Evolutionary conservation across 2,113 vertebrate species (phyloP).

Genomic region (Taxidea taxus): DNA sequence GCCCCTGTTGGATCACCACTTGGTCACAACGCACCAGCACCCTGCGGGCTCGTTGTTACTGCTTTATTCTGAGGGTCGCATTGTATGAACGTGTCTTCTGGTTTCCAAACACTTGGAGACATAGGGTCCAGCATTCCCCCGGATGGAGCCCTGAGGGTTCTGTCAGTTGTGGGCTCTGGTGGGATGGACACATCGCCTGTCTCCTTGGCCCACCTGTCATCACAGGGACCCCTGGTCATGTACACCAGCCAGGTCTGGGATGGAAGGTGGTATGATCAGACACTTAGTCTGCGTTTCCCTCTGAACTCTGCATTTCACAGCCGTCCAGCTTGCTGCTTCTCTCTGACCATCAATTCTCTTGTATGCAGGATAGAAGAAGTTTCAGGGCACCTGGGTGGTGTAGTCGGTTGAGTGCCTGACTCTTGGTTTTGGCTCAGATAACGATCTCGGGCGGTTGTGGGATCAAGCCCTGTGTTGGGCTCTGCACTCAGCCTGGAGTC

Average conservation of each 20-base stretch:
- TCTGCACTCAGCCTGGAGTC: background rate
- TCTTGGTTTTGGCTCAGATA: background rate
- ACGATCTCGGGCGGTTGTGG: background rate
- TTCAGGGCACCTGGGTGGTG: background rate
- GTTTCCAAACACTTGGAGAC: background rate
- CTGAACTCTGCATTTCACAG: background rate
- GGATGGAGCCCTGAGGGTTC: background rate
- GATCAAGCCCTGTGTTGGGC: background rate
- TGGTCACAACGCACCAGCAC: background rate
- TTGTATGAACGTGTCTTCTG: background rate
- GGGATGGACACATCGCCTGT: no score
- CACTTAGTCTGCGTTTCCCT: background rate
- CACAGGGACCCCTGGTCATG: background rate
- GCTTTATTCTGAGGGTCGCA: background rate
- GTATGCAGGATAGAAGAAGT: background rate
- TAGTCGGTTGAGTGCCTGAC: background rate
- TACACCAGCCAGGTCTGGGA: background rate
- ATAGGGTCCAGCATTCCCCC: background rate
- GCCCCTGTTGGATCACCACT: background rate
- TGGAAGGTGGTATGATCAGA: background rate
- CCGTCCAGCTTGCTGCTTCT: background rate
- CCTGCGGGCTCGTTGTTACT: background rate
- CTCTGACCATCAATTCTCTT: background rate
- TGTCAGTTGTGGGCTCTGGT: background rate
- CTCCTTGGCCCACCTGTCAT: background rate